Base-by-base conservation (phyloP, 2,797 vertebrate species). In the Lindbergichthys nudifrons region DNA sequence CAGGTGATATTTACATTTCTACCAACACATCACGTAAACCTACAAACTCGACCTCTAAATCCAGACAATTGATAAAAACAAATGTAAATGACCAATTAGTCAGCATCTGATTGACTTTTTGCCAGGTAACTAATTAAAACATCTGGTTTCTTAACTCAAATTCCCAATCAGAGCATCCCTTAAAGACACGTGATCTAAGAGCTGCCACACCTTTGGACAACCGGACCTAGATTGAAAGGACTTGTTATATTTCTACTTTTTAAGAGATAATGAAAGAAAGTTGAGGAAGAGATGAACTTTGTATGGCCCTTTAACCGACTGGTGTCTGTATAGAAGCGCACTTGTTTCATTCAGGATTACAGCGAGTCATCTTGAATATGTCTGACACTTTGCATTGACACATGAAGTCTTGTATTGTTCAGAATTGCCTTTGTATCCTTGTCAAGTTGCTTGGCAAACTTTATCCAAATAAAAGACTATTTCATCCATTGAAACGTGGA, bases 351-450 rank as follows among this genome's bases (percentile, higher is more conserved):
- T 84, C 65, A 73, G 81, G 68, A 39, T 81, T 54, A 39, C 4
- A 9, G 70, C 71, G 57, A 39, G 78, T 89, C 80, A 66, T 83
- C 65, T 64, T 60, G 61, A 75, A 82, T 75, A 78, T 89, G 83
- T 77, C 81, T 77, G 84, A 87, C 78, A 80, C 72, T 76, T 86
- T 80, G 82, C 88, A 87, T 90, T 46, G 77, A 86, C 86, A 89
- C 77, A 78, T 80, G 60, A 77, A 78, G 87, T 91, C 86, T 81
- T 83, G 88, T 89, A 79, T 86, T 78, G 78, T 89, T 90, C 83
- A 87, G 83, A 89, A 80, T 86, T 90, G 89, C 84, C 83, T 93
- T 92, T 92, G 89, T 91, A 91, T 87, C 50, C 62, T 83, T 88
- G 87, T 90, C 89, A 91, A 88, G 84, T 52, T 79, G 70, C 84